phyloP scores from a whole-genome alignment of 30 jellyfish, hydroid and myxozoan genomes.

The Mastigias papua region DNA sequence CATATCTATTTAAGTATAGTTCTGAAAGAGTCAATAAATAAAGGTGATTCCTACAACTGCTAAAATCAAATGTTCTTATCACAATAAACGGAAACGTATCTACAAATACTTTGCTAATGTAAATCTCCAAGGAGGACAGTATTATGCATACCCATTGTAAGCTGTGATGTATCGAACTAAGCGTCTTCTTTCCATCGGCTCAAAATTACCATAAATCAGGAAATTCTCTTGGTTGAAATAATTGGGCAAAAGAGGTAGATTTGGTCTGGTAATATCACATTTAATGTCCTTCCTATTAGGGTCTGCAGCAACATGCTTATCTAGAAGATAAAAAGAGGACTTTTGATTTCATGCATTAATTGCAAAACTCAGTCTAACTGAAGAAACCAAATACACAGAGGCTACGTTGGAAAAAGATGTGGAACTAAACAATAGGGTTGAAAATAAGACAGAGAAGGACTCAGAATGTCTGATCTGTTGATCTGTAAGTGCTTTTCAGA shows the following conservation, averaged over 20 bases:
- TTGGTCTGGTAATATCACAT: neutral
- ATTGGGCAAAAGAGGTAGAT: conserved; percentile 77
- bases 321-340: neutral
- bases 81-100: neutral
- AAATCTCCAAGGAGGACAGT: neutral
- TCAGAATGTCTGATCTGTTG: too few species aligned
- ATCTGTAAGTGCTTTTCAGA: too few species aligned
- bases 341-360: neutral
- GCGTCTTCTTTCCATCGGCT: conserved; percentile 60
- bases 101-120: neutral
- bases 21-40: too few species aligned
- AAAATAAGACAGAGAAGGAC: too few species aligned
- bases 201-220: conserved; percentile 78
- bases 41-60: too few species aligned
- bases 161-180: conserved; percentile 81
- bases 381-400: too few species aligned
- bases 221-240: conserved; percentile 60
- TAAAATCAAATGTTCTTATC: too few species aligned
- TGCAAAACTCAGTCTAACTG: too few species aligned
- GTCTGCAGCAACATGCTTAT: neutral
- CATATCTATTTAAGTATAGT: too few species aligned
- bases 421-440: too few species aligned
- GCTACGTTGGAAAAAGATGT: too few species aligned
- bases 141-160: conserved; percentile 70
- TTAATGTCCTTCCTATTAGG: neutral